Conservation (phyloP, 2,113 vertebrate species). For the Actenoides lindsayi region DNA sequence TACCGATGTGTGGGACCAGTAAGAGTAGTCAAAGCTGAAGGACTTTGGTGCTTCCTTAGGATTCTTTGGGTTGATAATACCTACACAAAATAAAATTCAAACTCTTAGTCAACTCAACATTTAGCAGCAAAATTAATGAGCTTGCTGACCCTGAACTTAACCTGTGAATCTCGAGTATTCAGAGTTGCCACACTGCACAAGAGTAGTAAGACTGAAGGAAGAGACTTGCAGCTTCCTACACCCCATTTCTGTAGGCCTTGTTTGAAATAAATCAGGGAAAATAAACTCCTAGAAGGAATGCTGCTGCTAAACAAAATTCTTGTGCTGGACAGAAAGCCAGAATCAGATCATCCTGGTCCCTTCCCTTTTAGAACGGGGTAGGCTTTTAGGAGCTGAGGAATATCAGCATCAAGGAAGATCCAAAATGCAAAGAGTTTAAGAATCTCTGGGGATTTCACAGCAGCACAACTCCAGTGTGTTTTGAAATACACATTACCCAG, state of each 20-base stretch:
- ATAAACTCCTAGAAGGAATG: not conserved
- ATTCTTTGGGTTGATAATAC: conserved; percentile 96
- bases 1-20: conserved; percentile 98
- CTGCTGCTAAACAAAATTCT: not conserved
- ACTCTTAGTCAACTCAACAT: not conserved
- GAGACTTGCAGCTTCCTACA: not conserved
- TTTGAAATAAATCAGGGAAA: not conserved
- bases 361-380: not conserved
- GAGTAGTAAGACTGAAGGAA: not conserved
- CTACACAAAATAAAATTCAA: conserved; percentile 74
- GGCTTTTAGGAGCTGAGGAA: not conserved
- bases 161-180: not conserved
- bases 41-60: conserved; percentile 97
- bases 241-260: not conserved
- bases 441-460: not conserved
- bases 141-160: not conserved
- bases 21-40: conserved; percentile 99
- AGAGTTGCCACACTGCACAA: not conserved
- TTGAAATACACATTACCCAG: not conserved
- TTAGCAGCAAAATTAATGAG: not conserved
- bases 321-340: not conserved
- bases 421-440: not conserved
- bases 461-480: not conserved
- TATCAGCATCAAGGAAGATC: not conserved
- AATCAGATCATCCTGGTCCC: not conserved